These are phyloP conservation scores for Jordanella pulchra DNA, from an alignment of 2,797 vertebrate species.

Conservation along the genomic window DNA sequence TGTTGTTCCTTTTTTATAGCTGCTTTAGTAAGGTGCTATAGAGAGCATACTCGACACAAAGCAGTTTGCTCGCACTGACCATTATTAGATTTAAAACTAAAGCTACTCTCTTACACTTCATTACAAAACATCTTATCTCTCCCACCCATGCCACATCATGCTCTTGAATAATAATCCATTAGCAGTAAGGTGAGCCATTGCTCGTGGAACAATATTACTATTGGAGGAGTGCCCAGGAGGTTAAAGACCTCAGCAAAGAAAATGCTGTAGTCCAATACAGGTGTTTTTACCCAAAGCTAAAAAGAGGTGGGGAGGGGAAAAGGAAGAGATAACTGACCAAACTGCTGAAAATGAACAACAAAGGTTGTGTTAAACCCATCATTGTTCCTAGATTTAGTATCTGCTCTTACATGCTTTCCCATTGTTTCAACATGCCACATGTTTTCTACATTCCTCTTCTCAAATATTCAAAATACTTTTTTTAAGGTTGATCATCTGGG, in stretches of 20 bases:
- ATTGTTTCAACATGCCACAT: background rate
- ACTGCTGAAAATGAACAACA: constrained; percentile 12
- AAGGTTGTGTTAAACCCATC: constrained; percentile 20
- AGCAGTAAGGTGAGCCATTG: constrained; percentile 48
- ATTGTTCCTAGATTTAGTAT: constrained; percentile 36
- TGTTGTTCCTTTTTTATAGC: background rate
- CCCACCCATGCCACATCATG: background rate
- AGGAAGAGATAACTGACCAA: background rate
- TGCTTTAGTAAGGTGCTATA: background rate
- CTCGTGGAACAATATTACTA: constrained; percentile 51
- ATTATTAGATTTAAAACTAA: constrained; percentile 6
- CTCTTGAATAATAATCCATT: constrained; percentile 38
- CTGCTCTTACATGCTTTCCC: constrained; percentile 38
- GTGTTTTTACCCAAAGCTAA: background rate
- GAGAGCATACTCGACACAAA: background rate
- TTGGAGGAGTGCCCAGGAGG: constrained; percentile 50
- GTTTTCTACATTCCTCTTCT: background rate
- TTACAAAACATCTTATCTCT: background rate
- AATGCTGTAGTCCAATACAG: background rate
- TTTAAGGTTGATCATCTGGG: background rate
- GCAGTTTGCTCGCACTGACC: constrained; percentile 1
- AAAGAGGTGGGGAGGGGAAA: background rate
- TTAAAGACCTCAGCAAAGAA: constrained; percentile 19
- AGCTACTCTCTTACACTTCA: background rate
- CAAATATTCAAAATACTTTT: background rate